Base-by-base conservation (phyloP, 1,140 invertebrate species). In the Drosophila malerkotliana region DNA sequence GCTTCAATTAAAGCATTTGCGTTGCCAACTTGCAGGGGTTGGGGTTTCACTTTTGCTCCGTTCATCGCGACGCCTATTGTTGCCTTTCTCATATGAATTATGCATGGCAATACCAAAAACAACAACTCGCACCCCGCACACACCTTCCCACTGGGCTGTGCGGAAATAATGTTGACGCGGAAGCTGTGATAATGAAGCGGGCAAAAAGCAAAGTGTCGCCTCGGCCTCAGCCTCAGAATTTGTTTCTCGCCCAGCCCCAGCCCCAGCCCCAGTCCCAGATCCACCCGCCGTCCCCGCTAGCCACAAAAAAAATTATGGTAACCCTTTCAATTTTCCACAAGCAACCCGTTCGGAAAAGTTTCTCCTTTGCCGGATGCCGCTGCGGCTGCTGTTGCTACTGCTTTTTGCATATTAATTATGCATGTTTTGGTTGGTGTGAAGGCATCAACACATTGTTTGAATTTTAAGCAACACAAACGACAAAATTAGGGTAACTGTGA, bases 391-490 rank as follows among this genome's bases (percentile, higher is more conserved):
- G 56, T 49, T 72, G 47, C 57, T 84, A 59, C 64, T 75, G 67
- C 75, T 89, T 83, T 66, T 88, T 88, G 87, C 88, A 90, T 90
- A 90, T 90, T 90, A 90, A 90, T 90, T 90, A 90, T 90, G 88
- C 88, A 90, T 90, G 82, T 90, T 87, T 88, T 87, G 73, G 72
- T 84, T 75, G 87, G 88, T 90, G 88, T 90, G 88, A 90, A 90
- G 76, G 73, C 88, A 84, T 90, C 83, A 90, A 90, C 88, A 90
- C 88, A 89, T 88, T 88, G 83, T 88, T 88, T 83, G 84, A 89
- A 83, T 83, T 79, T 88, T 77, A 84, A 84, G 73, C 80, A 84
- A 81, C 79, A 81, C 67, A 71, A 74, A 53, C 78, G 61, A 64
- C 73, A 76, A 76, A 71, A 71, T 71, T 71, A 71, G 67, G 67